Evolutionary conservation across 2,797 vertebrate genomes (phyloP).

Genomic region (Arctocebus calabarensis): DNA sequence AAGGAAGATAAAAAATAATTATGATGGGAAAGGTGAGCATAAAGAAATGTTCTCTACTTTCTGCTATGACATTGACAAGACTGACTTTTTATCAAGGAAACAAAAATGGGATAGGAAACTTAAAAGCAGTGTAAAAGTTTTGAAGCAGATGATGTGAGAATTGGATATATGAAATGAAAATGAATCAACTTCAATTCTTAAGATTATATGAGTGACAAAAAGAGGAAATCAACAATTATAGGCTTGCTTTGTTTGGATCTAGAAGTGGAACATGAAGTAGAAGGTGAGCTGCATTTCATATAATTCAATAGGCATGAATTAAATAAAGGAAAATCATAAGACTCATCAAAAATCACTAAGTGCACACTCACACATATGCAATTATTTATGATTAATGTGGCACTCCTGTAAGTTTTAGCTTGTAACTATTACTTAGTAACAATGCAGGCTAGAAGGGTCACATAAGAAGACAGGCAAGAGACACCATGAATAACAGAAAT

Average conservation of each 20-base stretch:
- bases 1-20: background rate
- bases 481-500: slow-evolving; percentile 24
- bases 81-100: background rate
- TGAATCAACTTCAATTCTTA: slow-evolving; percentile 4
- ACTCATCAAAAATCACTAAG: slow-evolving; percentile 46
- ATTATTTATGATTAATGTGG: slow-evolving; percentile 11
- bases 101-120: background rate
- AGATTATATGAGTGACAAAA: slow-evolving; percentile 3
- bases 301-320: slow-evolving; percentile 27
- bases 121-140: background rate
- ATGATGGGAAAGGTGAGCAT: background rate
- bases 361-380: background rate
- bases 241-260: slow-evolving; percentile 7
- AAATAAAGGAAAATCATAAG: slow-evolving; percentile 54
- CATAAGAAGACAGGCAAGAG: background rate
- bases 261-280: background rate
- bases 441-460: background rate
- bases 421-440: slow-evolving; percentile 17
- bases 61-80: background rate
- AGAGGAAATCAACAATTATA: background rate
- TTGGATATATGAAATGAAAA: background rate
- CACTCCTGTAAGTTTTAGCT: background rate
- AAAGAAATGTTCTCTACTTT: background rate
- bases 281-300: slow-evolving; percentile 32
- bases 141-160: slow-evolving; percentile 16